Evolutionary conservation across 2,113 vertebrate species (phyloP), one percentile per base, ranked within the genome.

Genomic region (Hucho hucho): DNA sequence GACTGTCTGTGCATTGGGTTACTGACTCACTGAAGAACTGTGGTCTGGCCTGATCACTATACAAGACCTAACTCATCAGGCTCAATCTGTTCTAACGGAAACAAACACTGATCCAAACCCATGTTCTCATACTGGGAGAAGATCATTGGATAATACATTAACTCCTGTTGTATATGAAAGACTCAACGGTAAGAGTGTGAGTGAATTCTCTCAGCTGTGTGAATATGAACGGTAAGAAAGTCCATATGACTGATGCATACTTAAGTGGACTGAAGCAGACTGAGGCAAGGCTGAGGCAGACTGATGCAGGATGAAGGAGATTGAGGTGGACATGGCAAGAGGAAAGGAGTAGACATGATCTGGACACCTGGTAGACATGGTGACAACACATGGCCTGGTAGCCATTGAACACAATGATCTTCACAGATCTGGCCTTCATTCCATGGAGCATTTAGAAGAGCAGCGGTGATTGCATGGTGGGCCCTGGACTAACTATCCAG

Each of bases 351-450:
- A 68, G 80, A 80, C 79, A 84, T 74, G 81, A 72, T 84, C 79
- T 81, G 77, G 87, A 82, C 13, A 47, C 13, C 29, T 32, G 29
- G 37, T 43, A 9, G 47, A 53, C 47, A 53, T 53, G 47, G 16
- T 13, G 47, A 16, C 47, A 53, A 53, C 47, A 53, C 81, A 84
- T 79, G 73, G 82, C 79, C 80, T 87, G 80, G 80, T 87, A 82
- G 77, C 80, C 74, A 79, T 78, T 80, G 86, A 70, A 78, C 82
- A 75, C 89, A 90, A 92, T 92, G 87, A 79, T 86, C 82, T 89
- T 89, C 80, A 70, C 91, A 93, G 90, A 93, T 92, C 89, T 87
- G 78, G 74, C 87, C 80, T 84, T 77, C 78, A 89, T 86, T 80
- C 82, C 84, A 88, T 81, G 81, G 86, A 86, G 83, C 79, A 83